phyloP scores from a whole-genome alignment of 2,797 vertebrate species.

The Sebastes cheni region DNA sequence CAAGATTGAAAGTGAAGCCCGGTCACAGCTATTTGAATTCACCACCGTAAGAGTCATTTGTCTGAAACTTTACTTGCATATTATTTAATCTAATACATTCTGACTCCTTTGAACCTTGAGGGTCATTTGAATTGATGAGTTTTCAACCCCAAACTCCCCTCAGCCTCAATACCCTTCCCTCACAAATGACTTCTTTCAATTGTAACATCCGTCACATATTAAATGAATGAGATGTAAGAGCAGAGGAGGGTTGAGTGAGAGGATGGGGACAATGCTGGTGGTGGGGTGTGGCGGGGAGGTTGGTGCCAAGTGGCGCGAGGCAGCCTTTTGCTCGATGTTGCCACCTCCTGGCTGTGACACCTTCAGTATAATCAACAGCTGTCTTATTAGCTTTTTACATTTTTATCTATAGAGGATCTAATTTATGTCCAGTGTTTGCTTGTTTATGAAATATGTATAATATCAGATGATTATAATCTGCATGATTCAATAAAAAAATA shows the following conservation, averaged over 20 bases:
- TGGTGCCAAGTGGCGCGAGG: conserved; percentile 29
- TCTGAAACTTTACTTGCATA: conserved; percentile 9
- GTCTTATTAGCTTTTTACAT: conserved; percentile 83
- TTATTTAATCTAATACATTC: conserved; percentile 35
- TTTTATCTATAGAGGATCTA: conserved; percentile 80
- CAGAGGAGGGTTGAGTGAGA: conserved; percentile 1
- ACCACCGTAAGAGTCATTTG: conserved; percentile 12
- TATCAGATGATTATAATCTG: conserved; percentile 79
- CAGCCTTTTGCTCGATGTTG: conserved; percentile 48
- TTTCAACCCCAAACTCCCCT: background rate
- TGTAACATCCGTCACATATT: conserved; percentile 44
- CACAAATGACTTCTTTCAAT: conserved; percentile 26
- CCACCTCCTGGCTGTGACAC: conserved; percentile 61
- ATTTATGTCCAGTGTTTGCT: conserved; percentile 84
- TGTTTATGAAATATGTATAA: conserved; percentile 81
- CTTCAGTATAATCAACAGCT: conserved; percentile 72
- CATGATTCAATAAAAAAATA: conserved; percentile 74
- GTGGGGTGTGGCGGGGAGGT: conserved; percentile 21
- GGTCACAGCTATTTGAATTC: conserved; percentile 19
- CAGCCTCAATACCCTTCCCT: background rate
- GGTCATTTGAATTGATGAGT: background rate
- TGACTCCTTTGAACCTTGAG: conserved; percentile 18
- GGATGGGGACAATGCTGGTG: background rate
- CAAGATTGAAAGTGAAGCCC: conserved; percentile 3
- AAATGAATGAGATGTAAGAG: conserved; percentile 30